A percentile compares a stretch with the other conserved stretches of the same genome.
phyloP scores from a whole-genome alignment of 2,797 vertebrate species.

The Parotocinclus haroldoi region DNA sequence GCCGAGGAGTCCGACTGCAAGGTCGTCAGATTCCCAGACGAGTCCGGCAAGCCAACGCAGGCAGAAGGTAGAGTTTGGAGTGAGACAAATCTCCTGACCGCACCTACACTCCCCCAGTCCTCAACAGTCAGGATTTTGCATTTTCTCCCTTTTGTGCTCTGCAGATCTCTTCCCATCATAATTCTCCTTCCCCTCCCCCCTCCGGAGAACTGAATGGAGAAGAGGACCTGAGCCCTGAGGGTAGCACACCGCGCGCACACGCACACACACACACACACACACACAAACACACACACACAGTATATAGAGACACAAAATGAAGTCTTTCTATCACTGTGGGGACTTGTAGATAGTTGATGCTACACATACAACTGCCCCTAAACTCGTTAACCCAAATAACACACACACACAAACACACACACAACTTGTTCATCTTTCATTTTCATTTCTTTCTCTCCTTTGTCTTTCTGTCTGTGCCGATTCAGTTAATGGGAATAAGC shows the following conservation, averaged over 20 bases:
- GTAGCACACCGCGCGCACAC: conserved; percentile 56
- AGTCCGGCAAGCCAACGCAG: conserved; percentile 82
- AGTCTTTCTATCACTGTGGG: no score
- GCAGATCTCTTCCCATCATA: conserved; percentile 75
- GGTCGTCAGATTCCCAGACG: conserved; percentile 82
- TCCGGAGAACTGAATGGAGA: conserved; percentile 76
- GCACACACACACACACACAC: neutral
- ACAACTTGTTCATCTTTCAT: neutral
- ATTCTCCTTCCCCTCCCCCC: conserved; percentile 66
- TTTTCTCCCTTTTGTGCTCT: conserved; percentile 9
- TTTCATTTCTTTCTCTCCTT: neutral
- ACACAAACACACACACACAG: neutral
- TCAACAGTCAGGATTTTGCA: neutral
- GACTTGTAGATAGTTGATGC: neutral
- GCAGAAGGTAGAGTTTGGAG: conserved; percentile 73
- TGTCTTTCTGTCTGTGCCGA: neutral
- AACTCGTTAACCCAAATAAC: neutral
- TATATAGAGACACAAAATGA: no score
- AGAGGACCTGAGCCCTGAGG: conserved; percentile 75
- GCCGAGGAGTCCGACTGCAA: conserved; percentile 78
- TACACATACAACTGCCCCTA: neutral
- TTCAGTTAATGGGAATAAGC: conserved; percentile 87
- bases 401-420: neutral
- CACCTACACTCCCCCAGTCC: neutral
- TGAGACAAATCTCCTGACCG: neutral